Conservation (phyloP, 2,888 invertebrate genomes). For the Acronicta leporina region DNA sequence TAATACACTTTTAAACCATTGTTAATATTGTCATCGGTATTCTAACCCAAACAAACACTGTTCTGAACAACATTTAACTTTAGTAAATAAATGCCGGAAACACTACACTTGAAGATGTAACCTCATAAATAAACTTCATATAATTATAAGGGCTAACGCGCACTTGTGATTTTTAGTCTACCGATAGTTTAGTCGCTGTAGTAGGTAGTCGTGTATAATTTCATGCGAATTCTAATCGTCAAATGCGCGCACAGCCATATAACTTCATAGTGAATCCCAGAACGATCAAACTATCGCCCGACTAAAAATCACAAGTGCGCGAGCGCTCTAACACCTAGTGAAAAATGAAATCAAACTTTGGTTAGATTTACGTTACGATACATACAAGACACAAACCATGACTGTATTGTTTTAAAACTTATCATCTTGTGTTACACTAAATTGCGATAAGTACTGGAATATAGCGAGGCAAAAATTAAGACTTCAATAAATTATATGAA, state of each 20-base stretch:
- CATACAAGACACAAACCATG: slow-evolving; percentile 62
- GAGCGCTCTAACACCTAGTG: slow-evolving; percentile 55
- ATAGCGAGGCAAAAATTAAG: slow-evolving; percentile 53
- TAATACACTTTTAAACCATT: too few species aligned
- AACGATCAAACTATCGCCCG: too few species aligned
- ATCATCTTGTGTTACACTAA: slow-evolving; percentile 47
- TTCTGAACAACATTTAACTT: background rate
- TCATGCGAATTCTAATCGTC: too few species aligned
- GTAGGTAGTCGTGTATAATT: too few species aligned
- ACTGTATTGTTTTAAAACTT: slow-evolving; percentile 53
- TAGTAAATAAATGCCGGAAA: slow-evolving; percentile 11
- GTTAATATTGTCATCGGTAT: too few species aligned
- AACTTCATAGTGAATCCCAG: too few species aligned
- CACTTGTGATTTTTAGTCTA: too few species aligned
- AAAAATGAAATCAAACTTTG: slow-evolving; percentile 64
- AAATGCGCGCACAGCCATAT: too few species aligned
- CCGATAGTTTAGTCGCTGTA: too few species aligned
- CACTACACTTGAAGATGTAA: slow-evolving; percentile 29
- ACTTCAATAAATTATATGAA: slow-evolving; percentile 33
- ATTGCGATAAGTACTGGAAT: slow-evolving; percentile 67
- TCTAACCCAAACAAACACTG: too few species aligned
- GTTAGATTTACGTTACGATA: slow-evolving; percentile 60
- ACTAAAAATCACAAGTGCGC: too few species aligned
- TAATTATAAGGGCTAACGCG: too few species aligned
- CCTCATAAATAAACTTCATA: slow-evolving; percentile 14